These are phyloP conservation scores for Pseudochirops corinnae DNA, from an alignment of 2,797 vertebrate species.

Conservation along the genomic window DNA sequence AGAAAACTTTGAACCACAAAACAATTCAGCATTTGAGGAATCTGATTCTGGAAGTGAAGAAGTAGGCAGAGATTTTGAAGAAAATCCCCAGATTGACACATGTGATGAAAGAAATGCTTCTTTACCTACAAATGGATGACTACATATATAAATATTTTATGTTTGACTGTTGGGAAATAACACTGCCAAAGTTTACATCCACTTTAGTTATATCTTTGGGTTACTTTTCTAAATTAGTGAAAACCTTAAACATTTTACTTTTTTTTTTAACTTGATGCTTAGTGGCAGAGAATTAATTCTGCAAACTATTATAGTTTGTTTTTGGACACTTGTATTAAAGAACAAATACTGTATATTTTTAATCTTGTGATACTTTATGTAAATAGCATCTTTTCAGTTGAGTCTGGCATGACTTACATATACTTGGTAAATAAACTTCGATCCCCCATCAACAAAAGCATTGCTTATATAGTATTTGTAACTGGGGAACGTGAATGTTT, in stretches of 20 bases:
- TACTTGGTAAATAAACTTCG: constrained; percentile 84
- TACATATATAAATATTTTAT: constrained; percentile 39
- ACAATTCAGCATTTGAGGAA: constrained; percentile 86
- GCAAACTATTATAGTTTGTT: constrained; percentile 56
- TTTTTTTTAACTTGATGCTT: constrained; percentile 55
- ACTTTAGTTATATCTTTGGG: constrained; percentile 10
- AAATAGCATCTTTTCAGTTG: constrained; percentile 81
- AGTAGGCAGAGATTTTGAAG: constrained; percentile 64
- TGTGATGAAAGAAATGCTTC: constrained; percentile 42
- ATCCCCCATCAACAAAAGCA: constrained; percentile 42
- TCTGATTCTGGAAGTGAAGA: constrained; percentile 70
- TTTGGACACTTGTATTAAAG: constrained; percentile 74
- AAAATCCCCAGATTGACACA: constrained; percentile 12
- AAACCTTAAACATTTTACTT: background rate
- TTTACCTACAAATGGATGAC: constrained; percentile 58
- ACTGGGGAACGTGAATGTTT: background rate
- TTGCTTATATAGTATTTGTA: background rate
- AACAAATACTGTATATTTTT: constrained; percentile 86
- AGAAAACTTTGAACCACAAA: constrained; percentile 86
- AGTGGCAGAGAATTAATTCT: constrained; percentile 58
- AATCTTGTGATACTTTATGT: constrained; percentile 71
- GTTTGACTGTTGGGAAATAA: constrained; percentile 60
- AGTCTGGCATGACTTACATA: constrained; percentile 65
- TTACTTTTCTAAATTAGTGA: constrained; percentile 8
- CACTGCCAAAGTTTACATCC: constrained; percentile 52